Evolutionary conservation across 2,797 vertebrate species (phyloP).

Genomic region (Pogoniulus pusillus): DNA sequence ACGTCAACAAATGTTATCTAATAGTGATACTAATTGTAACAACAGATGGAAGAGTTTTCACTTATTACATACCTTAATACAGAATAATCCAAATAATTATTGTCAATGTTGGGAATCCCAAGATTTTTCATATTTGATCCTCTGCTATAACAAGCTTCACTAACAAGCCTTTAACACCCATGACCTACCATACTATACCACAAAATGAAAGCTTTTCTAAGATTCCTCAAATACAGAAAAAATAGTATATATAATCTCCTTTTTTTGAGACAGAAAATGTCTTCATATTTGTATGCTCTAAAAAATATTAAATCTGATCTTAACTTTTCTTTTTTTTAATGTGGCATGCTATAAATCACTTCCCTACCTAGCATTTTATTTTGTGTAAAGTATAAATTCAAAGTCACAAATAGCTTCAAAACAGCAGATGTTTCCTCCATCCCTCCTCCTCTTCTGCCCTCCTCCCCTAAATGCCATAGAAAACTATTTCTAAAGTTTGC

Average conservation of each 20-base stretch:
- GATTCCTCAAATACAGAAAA: neutral
- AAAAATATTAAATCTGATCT: neutral
- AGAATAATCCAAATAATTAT: neutral
- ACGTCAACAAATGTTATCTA: neutral
- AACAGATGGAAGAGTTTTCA: neutral
- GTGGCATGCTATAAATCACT: neutral
- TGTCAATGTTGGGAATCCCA: neutral
- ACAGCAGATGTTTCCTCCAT: neutral
- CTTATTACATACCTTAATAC: neutral
- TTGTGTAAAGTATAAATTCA: neutral
- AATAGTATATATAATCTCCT: neutral
- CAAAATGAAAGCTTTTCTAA: neutral
- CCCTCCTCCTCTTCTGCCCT: no score
- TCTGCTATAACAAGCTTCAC: neutral
- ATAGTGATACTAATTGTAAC: neutral
- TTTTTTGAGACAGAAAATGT: neutral
- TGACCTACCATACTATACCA: neutral
- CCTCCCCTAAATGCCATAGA: neutral
- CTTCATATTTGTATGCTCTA: neutral
- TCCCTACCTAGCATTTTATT: neutral
- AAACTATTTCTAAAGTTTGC: neutral
- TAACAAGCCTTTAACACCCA: neutral
- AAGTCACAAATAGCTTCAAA: neutral
- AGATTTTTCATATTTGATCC: neutral
- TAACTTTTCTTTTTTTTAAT: neutral